These are phyloP conservation scores for Ploceus nigricollis DNA, from an alignment of 2,113 vertebrate species.

Conservation along the genomic window DNA sequence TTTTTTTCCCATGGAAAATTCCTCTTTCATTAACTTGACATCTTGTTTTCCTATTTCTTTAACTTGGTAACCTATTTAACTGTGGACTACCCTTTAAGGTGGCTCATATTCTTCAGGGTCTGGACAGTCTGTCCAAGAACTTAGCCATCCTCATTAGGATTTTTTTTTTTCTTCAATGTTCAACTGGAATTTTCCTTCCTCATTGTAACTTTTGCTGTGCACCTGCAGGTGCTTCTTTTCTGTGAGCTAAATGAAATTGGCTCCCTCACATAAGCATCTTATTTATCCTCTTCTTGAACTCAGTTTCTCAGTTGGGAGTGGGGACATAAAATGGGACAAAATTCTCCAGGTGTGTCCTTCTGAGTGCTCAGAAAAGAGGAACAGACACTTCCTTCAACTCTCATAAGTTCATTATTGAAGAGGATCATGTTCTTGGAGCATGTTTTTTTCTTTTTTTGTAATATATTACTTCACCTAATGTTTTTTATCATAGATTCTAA, in stretches of 20 bases:
- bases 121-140: background rate
- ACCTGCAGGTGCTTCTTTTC: background rate
- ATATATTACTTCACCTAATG: background rate
- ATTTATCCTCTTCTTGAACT: background rate
- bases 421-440: background rate
- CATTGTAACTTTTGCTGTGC: background rate
- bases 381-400: background rate
- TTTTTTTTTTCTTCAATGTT: background rate
- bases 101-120: background rate
- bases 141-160: background rate
- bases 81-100: background rate
- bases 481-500: background rate
- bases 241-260: background rate
- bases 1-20: background rate
- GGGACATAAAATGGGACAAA: background rate
- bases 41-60: background rate
- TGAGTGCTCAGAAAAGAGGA: background rate
- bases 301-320: background rate
- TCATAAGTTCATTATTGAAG: background rate
- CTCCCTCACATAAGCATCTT: background rate
- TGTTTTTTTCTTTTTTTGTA: rapidly evolving
- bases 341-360: background rate
- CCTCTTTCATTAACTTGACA: background rate
- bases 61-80: background rate
- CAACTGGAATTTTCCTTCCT: background rate